Conservation (phyloP, 2,113 vertebrate species). For the Gambusia affinis region DNA sequence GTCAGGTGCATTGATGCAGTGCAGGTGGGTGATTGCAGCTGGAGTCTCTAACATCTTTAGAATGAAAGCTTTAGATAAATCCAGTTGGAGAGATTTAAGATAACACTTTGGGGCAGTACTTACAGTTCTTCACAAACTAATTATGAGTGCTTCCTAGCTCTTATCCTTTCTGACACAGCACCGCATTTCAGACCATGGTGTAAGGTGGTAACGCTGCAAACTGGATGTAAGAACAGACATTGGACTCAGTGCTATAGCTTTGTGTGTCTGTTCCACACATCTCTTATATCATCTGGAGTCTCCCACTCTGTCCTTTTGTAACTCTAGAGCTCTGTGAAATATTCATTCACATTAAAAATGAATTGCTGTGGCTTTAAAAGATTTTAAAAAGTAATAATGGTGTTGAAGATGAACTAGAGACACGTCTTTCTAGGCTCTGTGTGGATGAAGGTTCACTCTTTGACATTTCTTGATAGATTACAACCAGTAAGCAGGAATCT, state of each 20-base stretch:
- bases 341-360: constrained; percentile 67
- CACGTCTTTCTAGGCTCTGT: constrained; percentile 18
- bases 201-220: constrained; percentile 11
- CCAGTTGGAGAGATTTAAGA: constrained; percentile 40
- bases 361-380: constrained; percentile 57
- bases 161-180: constrained; percentile 53
- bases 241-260: constrained; percentile 32
- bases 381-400: constrained; percentile 70
- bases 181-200: constrained; percentile 37
- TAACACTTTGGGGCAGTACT: constrained; percentile 59
- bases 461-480: constrained; percentile 16
- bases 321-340: constrained; percentile 58
- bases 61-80: constrained; percentile 25
- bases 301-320: constrained; percentile 3
- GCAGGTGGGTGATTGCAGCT: constrained; percentile 26
- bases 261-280: constrained; percentile 2
- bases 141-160: constrained; percentile 62
- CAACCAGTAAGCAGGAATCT: background rate
- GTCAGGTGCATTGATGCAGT: constrained; percentile 3
- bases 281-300: constrained; percentile 4
- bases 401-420: constrained; percentile 48
- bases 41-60: constrained; percentile 18
- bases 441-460: constrained; percentile 21
- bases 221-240: constrained; percentile 14
- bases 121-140: constrained; percentile 52